A percentile compares a stretch with the other conserved stretches of the same genome.
Evolutionary conservation across 2,113 vertebrate species (phyloP).

Genomic region (Diglossa brunneiventris): DNA sequence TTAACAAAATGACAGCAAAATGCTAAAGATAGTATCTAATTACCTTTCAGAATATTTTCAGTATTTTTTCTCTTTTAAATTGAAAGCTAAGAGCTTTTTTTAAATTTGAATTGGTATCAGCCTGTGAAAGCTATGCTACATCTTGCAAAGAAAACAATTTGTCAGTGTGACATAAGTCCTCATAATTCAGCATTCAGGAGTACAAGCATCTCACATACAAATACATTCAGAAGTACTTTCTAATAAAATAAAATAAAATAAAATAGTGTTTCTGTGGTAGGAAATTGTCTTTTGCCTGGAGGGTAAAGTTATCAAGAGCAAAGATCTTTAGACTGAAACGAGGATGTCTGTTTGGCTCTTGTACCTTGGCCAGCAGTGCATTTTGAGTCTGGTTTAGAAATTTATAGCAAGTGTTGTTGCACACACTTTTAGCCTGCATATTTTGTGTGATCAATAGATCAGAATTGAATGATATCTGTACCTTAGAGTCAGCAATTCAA

Average conservation of each 20-base stretch:
- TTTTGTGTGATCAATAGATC: slow-evolving; percentile 60
- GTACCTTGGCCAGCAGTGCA: not conserved
- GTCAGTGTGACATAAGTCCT: not conserved
- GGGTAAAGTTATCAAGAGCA: not conserved
- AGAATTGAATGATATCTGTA: slow-evolving; percentile 63
- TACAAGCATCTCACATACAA: not conserved
- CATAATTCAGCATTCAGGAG: not conserved
- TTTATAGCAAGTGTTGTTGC: not conserved
- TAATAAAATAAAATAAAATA: not conserved
- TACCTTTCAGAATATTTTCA: not conserved
- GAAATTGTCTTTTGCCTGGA: not conserved
- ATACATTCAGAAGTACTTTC: not conserved
- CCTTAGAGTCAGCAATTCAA: slow-evolving; percentile 61
- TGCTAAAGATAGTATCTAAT: not conserved
- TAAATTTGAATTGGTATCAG: not conserved
- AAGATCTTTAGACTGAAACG: not conserved
- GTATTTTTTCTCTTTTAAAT: not conserved
- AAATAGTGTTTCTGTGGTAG: not conserved
- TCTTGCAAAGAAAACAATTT: not conserved
- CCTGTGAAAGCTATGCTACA: not conserved
- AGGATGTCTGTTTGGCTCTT: not conserved
- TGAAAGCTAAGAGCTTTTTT: not conserved
- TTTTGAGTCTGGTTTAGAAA: slow-evolving; percentile 8
- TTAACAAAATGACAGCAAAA: not conserved
- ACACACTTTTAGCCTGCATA: not conserved